Conservation (phyloP, 2,888 invertebrate genomes). For the Aphidius colemani region DNA sequence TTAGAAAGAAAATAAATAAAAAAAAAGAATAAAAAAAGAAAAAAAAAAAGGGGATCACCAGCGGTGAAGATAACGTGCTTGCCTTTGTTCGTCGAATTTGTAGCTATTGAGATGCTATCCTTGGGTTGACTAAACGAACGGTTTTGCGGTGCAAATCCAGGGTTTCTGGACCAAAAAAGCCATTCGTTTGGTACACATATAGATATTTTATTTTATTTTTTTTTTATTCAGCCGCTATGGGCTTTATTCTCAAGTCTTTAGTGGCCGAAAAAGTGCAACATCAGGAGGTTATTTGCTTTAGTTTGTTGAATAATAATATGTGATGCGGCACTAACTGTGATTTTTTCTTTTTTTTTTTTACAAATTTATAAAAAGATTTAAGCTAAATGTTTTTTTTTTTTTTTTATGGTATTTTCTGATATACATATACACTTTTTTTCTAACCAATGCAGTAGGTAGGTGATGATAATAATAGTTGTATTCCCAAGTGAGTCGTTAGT, state of each 20-base stretch:
- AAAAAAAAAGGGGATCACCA: slow-evolving; percentile 38
- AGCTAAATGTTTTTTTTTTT: too few species aligned
- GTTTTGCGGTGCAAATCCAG: slow-evolving; percentile 40
- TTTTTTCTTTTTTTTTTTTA: too few species aligned
- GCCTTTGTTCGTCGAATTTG: slow-evolving; percentile 54
- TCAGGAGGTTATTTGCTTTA: too few species aligned
- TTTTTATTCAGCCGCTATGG: too few species aligned
- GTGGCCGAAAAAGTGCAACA: background rate
- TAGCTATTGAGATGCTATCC: slow-evolving; percentile 46
- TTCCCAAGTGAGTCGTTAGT: too few species aligned
- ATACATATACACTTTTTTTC: too few species aligned
- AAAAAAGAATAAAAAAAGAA: slow-evolving; percentile 4
- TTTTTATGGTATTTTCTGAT: too few species aligned
- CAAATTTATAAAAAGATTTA: too few species aligned
- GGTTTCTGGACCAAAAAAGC: slow-evolving; percentile 18
- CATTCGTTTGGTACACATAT: slow-evolving; percentile 11
- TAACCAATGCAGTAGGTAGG: too few species aligned
- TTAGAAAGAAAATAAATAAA: background rate
- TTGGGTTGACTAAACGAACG: slow-evolving; percentile 46
- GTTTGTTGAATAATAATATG: too few species aligned
- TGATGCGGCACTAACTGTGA: too few species aligned
- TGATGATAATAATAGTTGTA: too few species aligned
- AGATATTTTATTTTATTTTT: background rate
- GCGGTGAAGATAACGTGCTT: slow-evolving; percentile 50
- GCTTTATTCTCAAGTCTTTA: background rate